phyloP scores from a whole-genome alignment of 2,113 vertebrate genomes.

The Caloenas nicobarica region DNA sequence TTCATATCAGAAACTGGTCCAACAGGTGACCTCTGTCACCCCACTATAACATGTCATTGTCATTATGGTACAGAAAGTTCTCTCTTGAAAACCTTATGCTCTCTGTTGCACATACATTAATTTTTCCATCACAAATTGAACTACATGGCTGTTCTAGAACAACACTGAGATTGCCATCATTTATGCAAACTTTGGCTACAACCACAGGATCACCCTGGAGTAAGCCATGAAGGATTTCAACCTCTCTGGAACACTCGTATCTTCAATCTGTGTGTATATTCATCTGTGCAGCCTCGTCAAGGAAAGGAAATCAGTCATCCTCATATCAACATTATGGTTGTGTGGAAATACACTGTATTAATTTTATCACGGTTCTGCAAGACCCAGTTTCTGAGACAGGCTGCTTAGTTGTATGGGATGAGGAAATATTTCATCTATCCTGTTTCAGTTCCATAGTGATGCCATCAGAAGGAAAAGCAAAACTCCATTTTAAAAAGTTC shows the following conservation, averaged over 20 bases:
- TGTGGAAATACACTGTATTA: not conserved
- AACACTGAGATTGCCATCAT: rapidly evolving
- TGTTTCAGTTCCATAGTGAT: not conserved
- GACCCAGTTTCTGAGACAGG: not conserved
- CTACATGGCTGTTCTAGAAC: not conserved
- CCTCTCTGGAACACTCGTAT: not conserved
- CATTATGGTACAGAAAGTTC: not conserved
- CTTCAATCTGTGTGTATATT: not conserved
- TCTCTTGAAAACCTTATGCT: not conserved
- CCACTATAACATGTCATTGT: not conserved
- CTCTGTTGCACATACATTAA: rapidly evolving
- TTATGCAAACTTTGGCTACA: not conserved
- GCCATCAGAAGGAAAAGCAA: not conserved
- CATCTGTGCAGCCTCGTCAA: not conserved
- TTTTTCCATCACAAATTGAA: not conserved
- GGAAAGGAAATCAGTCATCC: not conserved
- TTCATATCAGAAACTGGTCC: not conserved
- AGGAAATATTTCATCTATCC: not conserved
- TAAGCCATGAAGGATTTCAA: not conserved
- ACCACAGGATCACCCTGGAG: not conserved
- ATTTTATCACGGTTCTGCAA: not conserved
- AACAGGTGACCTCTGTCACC: not conserved
- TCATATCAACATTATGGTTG: not conserved
- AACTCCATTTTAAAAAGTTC: not conserved
- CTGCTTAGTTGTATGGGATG: not conserved